Evolutionary conservation across 2,888 invertebrate genomes (phyloP).

Genomic region (Neoitamus cyanurus): DNA sequence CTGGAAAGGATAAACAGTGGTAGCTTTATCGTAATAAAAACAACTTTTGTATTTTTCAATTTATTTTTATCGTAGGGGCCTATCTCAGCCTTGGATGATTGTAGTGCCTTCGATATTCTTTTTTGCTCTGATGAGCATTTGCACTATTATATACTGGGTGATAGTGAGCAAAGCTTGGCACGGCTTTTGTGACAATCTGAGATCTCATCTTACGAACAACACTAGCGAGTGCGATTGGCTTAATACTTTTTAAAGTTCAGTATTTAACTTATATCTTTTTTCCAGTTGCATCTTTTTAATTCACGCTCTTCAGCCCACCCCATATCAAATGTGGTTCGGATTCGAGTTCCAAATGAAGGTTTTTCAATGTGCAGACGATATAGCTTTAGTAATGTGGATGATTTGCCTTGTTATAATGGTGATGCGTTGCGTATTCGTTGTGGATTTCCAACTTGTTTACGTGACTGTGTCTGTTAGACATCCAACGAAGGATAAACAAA

Average conservation of each 20-base stretch:
- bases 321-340: background rate
- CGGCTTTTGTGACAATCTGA: background rate
- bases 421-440: background rate
- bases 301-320: background rate
- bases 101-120: constrained; percentile 17
- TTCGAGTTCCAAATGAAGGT: background rate
- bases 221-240: background rate
- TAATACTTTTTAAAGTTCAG: background rate
- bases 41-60: background rate
- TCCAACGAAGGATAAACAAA: background rate
- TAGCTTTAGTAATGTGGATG: background rate
- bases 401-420: background rate
- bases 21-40: background rate
- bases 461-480: background rate
- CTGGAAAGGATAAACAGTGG: background rate
- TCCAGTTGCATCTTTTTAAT: background rate
- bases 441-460: background rate
- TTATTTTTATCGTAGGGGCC: background rate
- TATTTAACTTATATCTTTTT: background rate
- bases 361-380: background rate
- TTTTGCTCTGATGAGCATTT: background rate
- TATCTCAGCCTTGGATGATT: constrained; percentile 23
- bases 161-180: background rate
- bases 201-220: background rate
- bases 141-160: background rate